phyloP scores from a whole-genome alignment of 1,140 invertebrate species.

The Drosophila azteca region DNA sequence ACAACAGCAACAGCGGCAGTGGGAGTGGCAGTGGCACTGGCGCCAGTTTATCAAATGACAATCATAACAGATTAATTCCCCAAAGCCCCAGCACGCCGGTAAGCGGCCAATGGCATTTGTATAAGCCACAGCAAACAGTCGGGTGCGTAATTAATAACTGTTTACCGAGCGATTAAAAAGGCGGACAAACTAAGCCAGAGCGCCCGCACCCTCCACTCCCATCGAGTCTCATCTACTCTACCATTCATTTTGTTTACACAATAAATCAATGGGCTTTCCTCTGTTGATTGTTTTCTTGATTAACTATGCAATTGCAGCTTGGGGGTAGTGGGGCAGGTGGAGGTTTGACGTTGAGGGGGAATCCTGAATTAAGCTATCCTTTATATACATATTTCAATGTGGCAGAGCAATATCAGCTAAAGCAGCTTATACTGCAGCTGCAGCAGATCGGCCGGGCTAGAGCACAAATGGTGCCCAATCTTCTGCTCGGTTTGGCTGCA shows the following conservation, averaged over 20 bases:
- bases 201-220: neutral
- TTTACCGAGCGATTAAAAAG: conserved; percentile 73
- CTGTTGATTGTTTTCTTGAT: conserved; percentile 69
- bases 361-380: too few relatives aligned
- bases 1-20: conserved; percentile 19
- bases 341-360: too few relatives aligned
- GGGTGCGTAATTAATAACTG: conserved; percentile 73
- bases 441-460: conserved; percentile 28
- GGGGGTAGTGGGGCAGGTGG: conserved; percentile 3
- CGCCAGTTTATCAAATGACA: conserved; percentile 65
- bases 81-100: conserved; percentile 54
- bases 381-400: conserved; percentile 20
- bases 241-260: conserved; percentile 61
- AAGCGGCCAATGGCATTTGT: conserved; percentile 50
- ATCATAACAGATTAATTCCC: conserved; percentile 77
- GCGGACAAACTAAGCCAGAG: conserved; percentile 44
- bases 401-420: conserved; percentile 35
- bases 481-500: conserved; percentile 74
- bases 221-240: neutral
- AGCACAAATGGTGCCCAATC: conserved; percentile 67
- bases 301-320: conserved; percentile 60
- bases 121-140: conserved; percentile 54
- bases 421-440: conserved; percentile 43
- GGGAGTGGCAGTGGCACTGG: neutral
- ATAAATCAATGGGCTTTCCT: conserved; percentile 68